Conservation (phyloP, 2,113 vertebrate genomes). For the Chaenocephalus aceratus region DNA sequence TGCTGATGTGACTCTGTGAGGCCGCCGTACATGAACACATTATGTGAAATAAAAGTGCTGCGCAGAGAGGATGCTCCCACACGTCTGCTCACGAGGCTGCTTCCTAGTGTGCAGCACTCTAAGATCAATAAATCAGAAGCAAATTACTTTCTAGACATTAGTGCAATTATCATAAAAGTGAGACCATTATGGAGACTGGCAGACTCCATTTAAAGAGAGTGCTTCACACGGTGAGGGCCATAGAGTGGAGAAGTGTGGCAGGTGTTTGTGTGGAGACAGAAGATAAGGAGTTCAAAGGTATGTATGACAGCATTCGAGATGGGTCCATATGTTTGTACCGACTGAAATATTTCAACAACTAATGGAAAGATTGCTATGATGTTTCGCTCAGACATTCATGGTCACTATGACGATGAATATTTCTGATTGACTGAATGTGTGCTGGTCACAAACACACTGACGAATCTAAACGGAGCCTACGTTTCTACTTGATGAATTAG, state of each 20-base stretch:
- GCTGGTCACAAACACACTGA: no score
- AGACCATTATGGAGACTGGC: neutral
- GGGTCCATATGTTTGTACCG: neutral
- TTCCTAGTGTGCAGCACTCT: neutral
- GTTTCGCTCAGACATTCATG: neutral
- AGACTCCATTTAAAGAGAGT: neutral
- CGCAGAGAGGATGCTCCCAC: neutral
- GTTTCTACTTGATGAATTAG: no score
- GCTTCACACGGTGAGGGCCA: neutral
- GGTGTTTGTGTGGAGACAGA: neutral
- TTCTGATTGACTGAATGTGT: neutral
- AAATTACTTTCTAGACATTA: slow-evolving; percentile 13
- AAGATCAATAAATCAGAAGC: slow-evolving; percentile 19
- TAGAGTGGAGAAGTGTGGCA: neutral
- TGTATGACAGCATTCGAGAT: no score
- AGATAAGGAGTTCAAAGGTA: no score
- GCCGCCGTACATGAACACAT: neutral
- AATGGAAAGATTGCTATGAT: neutral
- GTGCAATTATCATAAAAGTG: slow-evolving; percentile 12
- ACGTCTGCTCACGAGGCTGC: neutral
- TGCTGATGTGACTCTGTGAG: slow-evolving; percentile 14
- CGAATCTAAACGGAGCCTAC: no score
- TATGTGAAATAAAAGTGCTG: slow-evolving; percentile 13
- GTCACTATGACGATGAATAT: neutral
- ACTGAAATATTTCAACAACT: neutral